Evolutionary conservation across 1,140 invertebrate genomes (phyloP).

Genomic region (Scaptodrosophila lebanonensis): DNA sequence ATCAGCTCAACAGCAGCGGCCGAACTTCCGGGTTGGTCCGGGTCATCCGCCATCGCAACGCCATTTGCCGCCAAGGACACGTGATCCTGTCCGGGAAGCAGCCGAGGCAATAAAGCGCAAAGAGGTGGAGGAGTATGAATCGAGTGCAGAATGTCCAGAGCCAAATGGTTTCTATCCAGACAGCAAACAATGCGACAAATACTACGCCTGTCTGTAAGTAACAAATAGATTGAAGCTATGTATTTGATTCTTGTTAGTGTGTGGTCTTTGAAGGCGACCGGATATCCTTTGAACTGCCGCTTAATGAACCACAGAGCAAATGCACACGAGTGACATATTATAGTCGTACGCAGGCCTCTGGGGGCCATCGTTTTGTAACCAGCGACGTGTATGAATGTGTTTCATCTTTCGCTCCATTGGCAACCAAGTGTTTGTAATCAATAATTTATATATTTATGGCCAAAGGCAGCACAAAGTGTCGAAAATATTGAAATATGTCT

Average conservation of each 20-base stretch:
- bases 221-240: not conserved
- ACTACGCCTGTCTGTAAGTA: constrained; percentile 86
- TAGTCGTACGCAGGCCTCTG: not conserved
- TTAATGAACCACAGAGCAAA: too few species aligned
- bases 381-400: constrained; percentile 25
- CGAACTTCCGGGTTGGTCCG: constrained; percentile 58
- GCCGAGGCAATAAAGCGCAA: constrained; percentile 45
- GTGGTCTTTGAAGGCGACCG: constrained; percentile 12
- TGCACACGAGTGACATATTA: too few species aligned
- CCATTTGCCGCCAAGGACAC: constrained; percentile 52
- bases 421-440: constrained; percentile 16
- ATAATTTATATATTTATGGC: constrained; percentile 29
- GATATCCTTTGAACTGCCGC: too few species aligned
- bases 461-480: not conserved
- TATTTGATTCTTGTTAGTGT: constrained; percentile 7
- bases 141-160: constrained; percentile 86
- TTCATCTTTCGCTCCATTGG: constrained; percentile 25
- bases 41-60: constrained; percentile 68
- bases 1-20: constrained; percentile 48
- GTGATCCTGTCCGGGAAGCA: constrained; percentile 51
- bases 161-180: constrained; percentile 91
- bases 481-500: constrained; percentile 33
- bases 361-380: not conserved
- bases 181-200: constrained; percentile 92
- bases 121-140: constrained; percentile 45